Evolutionary conservation across 2,113 vertebrate species (phyloP).

Genomic region (Crotalus tigris): DNA sequence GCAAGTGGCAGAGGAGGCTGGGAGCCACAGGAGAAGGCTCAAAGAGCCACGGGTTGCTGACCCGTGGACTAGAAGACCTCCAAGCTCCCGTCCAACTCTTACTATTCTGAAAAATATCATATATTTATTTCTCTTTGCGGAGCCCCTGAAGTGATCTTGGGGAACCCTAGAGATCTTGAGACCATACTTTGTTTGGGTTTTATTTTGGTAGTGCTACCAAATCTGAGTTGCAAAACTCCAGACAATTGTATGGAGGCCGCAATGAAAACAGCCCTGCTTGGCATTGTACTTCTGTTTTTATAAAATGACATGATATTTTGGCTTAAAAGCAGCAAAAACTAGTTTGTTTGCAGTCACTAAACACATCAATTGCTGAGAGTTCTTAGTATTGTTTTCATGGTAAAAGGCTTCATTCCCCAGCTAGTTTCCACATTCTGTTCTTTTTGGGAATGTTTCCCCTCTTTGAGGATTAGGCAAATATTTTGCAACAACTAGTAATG

Average conservation of each 20-base stretch:
- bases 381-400: background rate
- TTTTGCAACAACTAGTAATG: background rate
- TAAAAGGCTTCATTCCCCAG: background rate
- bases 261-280: background rate
- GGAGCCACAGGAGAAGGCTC: too few species aligned
- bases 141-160: background rate
- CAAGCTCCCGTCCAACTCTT: background rate
- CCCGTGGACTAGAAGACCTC: background rate
- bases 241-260: background rate
- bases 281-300: background rate
- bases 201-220: background rate
- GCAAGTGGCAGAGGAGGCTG: too few species aligned
- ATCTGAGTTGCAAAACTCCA: background rate
- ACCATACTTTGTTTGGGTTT: background rate
- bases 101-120: background rate
- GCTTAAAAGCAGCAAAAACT: background rate
- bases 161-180: background rate
- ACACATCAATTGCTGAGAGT: background rate
- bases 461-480: background rate
- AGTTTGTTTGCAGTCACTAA: background rate
- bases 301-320: background rate
- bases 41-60: too few species aligned
- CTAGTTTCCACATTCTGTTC: background rate
- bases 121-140: background rate
- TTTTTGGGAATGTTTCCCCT: background rate